Conservation (phyloP, 1,140 invertebrate species). For the Hylaeus volcanicus region DNA sequence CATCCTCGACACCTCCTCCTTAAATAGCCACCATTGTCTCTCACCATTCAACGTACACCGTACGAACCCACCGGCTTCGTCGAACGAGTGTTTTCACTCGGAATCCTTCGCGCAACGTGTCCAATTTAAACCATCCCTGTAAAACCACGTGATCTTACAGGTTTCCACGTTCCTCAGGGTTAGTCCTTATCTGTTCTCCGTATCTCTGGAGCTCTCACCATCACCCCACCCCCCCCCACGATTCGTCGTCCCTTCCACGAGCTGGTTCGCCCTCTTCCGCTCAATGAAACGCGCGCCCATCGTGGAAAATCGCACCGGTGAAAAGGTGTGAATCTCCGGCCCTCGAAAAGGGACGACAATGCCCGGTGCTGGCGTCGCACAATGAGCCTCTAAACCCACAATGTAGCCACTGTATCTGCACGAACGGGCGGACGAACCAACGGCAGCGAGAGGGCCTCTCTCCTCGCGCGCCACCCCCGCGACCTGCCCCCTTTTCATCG, state of each 20-base stretch:
- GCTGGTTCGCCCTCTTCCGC: constrained; percentile 59
- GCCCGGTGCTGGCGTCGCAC: constrained; percentile 66
- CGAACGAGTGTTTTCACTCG: background rate
- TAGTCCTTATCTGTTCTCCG: constrained; percentile 40
- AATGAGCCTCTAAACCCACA: constrained; percentile 76
- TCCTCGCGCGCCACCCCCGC: constrained; percentile 30
- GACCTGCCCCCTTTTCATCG: constrained; percentile 51
- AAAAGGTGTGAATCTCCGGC: constrained; percentile 77
- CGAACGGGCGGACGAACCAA: constrained; percentile 40
- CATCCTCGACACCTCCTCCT: constrained; percentile 28
- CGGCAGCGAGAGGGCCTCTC: constrained; percentile 50
- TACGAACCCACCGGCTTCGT: constrained; percentile 14
- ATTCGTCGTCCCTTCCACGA: constrained; percentile 27
- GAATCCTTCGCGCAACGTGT: no score
- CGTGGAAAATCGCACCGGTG: constrained; percentile 74
- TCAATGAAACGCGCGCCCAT: constrained; percentile 67
- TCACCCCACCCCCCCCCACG: background rate
- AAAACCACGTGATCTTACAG: constrained; percentile 22
- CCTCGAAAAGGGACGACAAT: constrained; percentile 76
- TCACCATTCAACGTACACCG: constrained; percentile 11
- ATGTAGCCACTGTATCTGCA: constrained; percentile 69
- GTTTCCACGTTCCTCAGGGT: constrained; percentile 47
- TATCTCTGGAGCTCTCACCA: background rate
- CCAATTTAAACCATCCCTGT: background rate
- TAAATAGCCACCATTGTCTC: constrained; percentile 39